Conservation (phyloP, 1,140 invertebrate species). For the Bombus picipes region DNA sequence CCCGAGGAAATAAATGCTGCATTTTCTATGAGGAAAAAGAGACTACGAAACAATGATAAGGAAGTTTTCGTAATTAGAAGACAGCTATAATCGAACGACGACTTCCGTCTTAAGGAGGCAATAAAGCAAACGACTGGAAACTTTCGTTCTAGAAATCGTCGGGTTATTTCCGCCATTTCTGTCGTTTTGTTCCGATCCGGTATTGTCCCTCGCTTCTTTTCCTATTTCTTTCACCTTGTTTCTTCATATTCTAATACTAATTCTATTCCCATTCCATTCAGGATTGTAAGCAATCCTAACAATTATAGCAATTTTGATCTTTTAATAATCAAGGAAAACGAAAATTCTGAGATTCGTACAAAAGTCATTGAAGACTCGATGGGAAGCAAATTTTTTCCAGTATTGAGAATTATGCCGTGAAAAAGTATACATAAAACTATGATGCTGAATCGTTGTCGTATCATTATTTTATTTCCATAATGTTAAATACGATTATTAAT, state of each 20-base stretch:
- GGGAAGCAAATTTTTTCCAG: too few relatives aligned
- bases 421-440: too few relatives aligned
- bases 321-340: too few relatives aligned
- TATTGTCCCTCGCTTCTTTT: not conserved
- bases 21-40: not conserved
- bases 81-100: conserved; percentile 33
- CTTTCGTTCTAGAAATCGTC: conserved; percentile 19
- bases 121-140: conserved; percentile 44
- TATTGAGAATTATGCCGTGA: too few relatives aligned
- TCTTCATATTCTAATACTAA: not conserved
- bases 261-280: too few relatives aligned
- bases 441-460: too few relatives aligned
- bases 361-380: too few relatives aligned
- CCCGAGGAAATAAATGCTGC: not conserved
- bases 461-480: too few relatives aligned
- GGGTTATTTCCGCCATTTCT: not conserved
- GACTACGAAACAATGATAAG: not conserved
- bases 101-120: conserved; percentile 33
- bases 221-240: not conserved
- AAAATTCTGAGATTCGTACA: too few relatives aligned
- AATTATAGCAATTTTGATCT: not conserved
- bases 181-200: conserved; percentile 7
- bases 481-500: too few relatives aligned
- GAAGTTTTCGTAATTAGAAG: conserved; percentile 35
- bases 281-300: too few relatives aligned